Percentiles rank a stretch among this genome's conserved stretches.
Evolutionary conservation across 2,797 vertebrate genomes (phyloP).

Genomic region (Phoeniculus purpureus): DNA sequence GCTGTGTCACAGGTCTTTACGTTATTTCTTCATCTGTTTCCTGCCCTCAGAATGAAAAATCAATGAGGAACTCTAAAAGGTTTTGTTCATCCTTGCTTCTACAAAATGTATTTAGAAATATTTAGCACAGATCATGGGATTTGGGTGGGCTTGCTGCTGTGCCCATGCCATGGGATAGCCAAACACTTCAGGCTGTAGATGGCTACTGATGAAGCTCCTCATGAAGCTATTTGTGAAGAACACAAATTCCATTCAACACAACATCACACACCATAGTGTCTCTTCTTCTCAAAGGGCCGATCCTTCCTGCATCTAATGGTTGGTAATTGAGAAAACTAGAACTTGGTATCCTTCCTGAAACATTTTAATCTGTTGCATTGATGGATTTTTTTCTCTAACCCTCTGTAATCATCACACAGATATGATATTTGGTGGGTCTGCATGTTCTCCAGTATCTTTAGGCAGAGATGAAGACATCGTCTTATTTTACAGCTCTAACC

Average conservation of each 20-base stretch:
- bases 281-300: background rate
- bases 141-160: background rate
- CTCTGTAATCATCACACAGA: background rate
- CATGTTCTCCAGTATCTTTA: background rate
- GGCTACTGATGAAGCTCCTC: background rate
- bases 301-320: background rate
- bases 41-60: background rate
- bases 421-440: background rate
- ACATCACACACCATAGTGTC: background rate
- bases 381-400: background rate
- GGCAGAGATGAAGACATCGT: background rate
- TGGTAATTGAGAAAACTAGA: background rate
- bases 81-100: background rate
- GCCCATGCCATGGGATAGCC: rapidly evolving
- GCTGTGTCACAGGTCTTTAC: background rate
- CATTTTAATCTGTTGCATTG: background rate
- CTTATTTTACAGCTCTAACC: background rate
- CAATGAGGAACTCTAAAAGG: rapidly evolving
- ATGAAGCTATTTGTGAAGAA: background rate
- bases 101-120: background rate
- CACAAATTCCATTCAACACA: background rate
- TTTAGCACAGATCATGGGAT: background rate
- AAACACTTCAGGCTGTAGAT: background rate
- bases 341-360: background rate
- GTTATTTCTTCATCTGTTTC: background rate